phyloP scores from a whole-genome alignment of 2,888 invertebrate species.

The Dolomedes plantarius region DNA sequence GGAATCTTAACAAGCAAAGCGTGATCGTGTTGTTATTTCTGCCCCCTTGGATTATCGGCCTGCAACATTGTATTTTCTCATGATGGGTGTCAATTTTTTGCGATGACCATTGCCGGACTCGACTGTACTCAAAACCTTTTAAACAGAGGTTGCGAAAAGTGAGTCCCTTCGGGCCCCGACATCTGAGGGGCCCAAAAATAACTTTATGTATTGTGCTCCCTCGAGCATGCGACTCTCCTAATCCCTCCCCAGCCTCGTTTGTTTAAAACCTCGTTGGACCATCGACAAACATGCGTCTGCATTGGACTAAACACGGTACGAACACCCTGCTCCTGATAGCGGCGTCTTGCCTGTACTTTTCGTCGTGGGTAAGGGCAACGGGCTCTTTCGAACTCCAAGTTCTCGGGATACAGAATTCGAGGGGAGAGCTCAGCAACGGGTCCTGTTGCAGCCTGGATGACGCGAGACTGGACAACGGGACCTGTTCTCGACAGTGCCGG shows the following conservation, averaged over 20 bases:
- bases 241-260: no score
- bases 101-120: background rate
- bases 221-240: background rate
- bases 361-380: slow-evolving; percentile 78
- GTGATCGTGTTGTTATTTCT: slow-evolving; percentile 33
- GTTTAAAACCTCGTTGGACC: no score
- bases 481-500: slow-evolving; percentile 82
- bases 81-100: background rate
- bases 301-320: slow-evolving; percentile 3
- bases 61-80: background rate
- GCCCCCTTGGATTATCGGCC: slow-evolving; percentile 16
- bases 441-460: slow-evolving; percentile 83
- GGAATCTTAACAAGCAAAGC: slow-evolving; percentile 57
- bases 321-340: slow-evolving; percentile 22
- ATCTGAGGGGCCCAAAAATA: background rate
- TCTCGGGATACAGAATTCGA: slow-evolving; percentile 91
- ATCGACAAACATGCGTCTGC: background rate
- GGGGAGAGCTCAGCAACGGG: slow-evolving; percentile 88
- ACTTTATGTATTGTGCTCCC: background rate
- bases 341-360: slow-evolving; percentile 22
- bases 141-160: no score
- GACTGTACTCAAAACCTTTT: background rate
- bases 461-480: slow-evolving; percentile 74
- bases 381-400: slow-evolving; percentile 96
- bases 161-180: background rate